Percentiles rank a stretch among this genome's conserved stretches.
These are phyloP conservation scores for Lamprotornis superbus DNA, from an alignment of 2,113 vertebrate genomes.

Conservation along the genomic window DNA sequence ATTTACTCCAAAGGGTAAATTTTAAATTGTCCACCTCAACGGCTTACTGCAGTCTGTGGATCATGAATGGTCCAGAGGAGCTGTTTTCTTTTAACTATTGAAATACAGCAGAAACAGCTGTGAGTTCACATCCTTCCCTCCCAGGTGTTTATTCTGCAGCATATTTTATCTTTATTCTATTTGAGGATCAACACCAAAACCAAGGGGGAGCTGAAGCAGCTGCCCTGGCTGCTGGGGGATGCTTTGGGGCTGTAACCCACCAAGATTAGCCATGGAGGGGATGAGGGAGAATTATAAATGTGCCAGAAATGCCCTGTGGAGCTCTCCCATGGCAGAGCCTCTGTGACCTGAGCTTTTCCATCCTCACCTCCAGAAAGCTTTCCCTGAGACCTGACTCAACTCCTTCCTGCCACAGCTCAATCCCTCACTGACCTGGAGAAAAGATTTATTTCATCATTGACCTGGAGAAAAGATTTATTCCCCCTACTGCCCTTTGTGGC, in stretches of 20 bases:
- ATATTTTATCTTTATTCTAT: background rate
- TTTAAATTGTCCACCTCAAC: background rate
- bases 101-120: background rate
- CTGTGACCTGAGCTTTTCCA: background rate
- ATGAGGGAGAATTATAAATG: accelerated
- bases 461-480: too few species aligned
- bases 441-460: too few species aligned
- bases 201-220: background rate
- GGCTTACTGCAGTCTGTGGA: background rate
- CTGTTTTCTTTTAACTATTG: background rate
- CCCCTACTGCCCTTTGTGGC: accelerated
- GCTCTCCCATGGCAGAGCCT: background rate
- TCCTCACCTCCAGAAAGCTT: background rate
- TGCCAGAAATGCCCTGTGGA: background rate
- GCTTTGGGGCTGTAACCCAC: background rate
- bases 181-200: background rate
- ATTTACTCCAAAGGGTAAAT: background rate
- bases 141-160: background rate
- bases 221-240: background rate
- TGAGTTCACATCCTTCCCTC: background rate
- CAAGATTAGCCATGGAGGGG: background rate
- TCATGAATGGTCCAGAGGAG: background rate
- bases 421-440: accelerated
- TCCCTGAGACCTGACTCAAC: background rate
- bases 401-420: background rate